These are phyloP conservation scores for Limenitis arthemis DNA, from an alignment of 2,888 invertebrate genomes.

Conservation along the genomic window DNA sequence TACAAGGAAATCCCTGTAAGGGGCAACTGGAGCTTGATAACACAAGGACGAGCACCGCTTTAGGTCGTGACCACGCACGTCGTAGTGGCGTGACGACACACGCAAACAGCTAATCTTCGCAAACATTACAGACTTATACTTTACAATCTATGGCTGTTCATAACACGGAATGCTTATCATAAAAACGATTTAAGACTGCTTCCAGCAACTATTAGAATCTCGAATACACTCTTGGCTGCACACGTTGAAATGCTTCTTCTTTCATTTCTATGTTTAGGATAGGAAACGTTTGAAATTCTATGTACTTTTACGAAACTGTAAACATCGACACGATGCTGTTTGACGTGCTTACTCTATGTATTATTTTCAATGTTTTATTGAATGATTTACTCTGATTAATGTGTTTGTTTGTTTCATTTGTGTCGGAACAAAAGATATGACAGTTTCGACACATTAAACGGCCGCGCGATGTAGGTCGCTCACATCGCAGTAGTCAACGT, in stretches of 20 bases:
- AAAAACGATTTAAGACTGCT: slow-evolving; percentile 59
- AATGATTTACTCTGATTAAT: slow-evolving; percentile 56
- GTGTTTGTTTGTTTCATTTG: slow-evolving; percentile 24
- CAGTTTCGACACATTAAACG: slow-evolving; percentile 19
- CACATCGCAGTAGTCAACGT: slow-evolving; percentile 18
- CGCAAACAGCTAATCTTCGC: slow-evolving; percentile 39
- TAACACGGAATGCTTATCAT: slow-evolving; percentile 66
- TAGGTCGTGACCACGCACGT: slow-evolving; percentile 46
- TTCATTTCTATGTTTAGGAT: slow-evolving; percentile 68
- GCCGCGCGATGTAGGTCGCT: slow-evolving; percentile 17
- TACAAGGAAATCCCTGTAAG: slow-evolving; percentile 30
- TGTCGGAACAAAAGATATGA: slow-evolving; percentile 17
- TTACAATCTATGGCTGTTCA: slow-evolving; percentile 61
- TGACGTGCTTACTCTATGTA: slow-evolving; percentile 70
- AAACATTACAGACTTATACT: slow-evolving; percentile 41
- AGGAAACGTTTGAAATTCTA: slow-evolving; percentile 50
- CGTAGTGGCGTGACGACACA: slow-evolving; percentile 34
- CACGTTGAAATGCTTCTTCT: slow-evolving; percentile 66
- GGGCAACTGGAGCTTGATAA: slow-evolving; percentile 17
- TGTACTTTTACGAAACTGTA: slow-evolving; percentile 51
- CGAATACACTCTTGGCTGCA: slow-evolving; percentile 71
- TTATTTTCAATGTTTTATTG: slow-evolving; percentile 63
- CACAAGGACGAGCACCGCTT: slow-evolving; percentile 27
- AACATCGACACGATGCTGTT: slow-evolving; percentile 69
- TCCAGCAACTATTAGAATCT: slow-evolving; percentile 67